Evolutionary conservation across 2,888 invertebrate genomes (phyloP), one percentile per base, ranked within the genome.

Genomic region (Listrodromus nycthemerus): DNA sequence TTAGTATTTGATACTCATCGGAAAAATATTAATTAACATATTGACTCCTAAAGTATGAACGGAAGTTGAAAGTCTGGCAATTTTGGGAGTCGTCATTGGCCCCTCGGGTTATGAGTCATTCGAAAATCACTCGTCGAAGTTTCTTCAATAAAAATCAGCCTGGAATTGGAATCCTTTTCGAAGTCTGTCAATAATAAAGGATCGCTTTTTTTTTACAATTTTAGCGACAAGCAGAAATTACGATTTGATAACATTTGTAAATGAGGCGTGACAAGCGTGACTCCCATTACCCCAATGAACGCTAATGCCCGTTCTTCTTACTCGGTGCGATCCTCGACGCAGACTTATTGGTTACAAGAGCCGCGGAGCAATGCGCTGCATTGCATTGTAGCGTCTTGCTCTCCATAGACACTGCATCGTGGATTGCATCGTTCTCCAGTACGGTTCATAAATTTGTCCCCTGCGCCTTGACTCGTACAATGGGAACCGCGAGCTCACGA

Each of bases 381-480:
- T 48, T 2, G 50, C 66, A 66, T 30, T 27, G 67, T 45, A 50
- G 27, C 33, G 30, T 52, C 52, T 69, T 69, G 69, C 50, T 69
- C 69, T 19, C 30, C 21, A 69, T 69, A 69, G 69, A 69, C 19
- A 69, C 33, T 13, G 24, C 69, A 69, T 50, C 69, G 50, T 3
- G 33, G 41, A 69, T 69, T 50, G 10, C 50, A 69, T 50, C 69
- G 69, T 69, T 48, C 45, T 33, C 37, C 50, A 55, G 58, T 45
- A 45, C 55, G 82, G 77, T 80, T 80, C 75, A 80, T 80, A 80
- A 80, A 80, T 75, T 80, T 80, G 80, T 80, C 74, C 52, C 19
- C 75, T 80, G 61, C 75, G 69, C 63, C 30, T 50, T 52, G 75
- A 21, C 52, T 21, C 41, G 41, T 45, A 45, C 41, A 16, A 45